Evolutionary conservation across 2,888 invertebrate species (phyloP), one percentile per base, ranked within the genome.

Genomic region (Drosophila kanekoi): DNA sequence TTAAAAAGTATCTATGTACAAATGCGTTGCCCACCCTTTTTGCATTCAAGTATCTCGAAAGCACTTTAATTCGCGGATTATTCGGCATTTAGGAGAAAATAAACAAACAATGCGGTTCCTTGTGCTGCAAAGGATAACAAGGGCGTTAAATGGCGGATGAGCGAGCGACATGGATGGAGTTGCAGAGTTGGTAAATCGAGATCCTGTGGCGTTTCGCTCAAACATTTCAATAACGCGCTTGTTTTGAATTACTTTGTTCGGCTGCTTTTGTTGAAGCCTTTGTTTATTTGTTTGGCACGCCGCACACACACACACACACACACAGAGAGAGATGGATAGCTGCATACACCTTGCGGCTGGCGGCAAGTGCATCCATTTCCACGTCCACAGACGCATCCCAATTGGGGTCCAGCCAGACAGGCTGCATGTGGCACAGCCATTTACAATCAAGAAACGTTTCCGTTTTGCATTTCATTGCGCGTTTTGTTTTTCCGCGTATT

Each of bases 201-300:
- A 49, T 62, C 43, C 71, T 70, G 58, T 65, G 52, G 38, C 70
- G 49, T 41, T 35, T 16, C 54, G 48, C 75, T 79, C 60, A 79
- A 77, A 79, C 71, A 73, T 83, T 77, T 68, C 72, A 65, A 71
- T 70, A 77, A 63, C 68, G 57, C 64, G 59, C 62, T 72, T 83
- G 70, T 87, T 87, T 89, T 83, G 87, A 89, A 83, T 87, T 89
- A 89, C 89, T 87, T 89, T 88, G 83, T 53, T 37, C 80, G 54
- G 70, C 67, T 88, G 82, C 82, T 82, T 86, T 88, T 89, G 87
- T 84, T 89, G 78, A 75, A 68, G 68, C 81, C 84, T 86, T 87
- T 88, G 84, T 82, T 82, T 82, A 83, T 82, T 88, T 81, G 67
- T 71, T 88, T 77, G 73, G 49, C 62, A 47, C 59, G 56, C 80